Evolutionary conservation across 35 echinoderm and acorn worm species (phyloP), one percentile per base, ranked within the genome.

Genomic region (Apostichopus californicus): DNA sequence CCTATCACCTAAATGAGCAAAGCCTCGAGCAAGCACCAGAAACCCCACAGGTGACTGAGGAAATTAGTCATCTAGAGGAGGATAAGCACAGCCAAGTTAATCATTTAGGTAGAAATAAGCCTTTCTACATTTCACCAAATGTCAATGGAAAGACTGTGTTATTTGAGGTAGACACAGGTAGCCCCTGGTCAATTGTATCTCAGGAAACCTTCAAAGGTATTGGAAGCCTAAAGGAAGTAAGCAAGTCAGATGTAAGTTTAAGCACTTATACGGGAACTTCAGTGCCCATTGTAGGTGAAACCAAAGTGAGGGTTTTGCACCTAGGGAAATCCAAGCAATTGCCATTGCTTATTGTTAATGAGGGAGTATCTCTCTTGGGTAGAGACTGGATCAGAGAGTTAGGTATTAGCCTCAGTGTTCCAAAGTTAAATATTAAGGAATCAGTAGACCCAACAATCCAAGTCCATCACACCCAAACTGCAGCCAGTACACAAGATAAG

Each of bases 151-250:
- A 53, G 53, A 14, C 28, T 78, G 2, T 25, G 24, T 12, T 75
- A 14, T 90, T 90, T 90, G 88, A 90, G 71, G 26, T 90, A 78
- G 88, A 78, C 58, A 90, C 88, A 90, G 88, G 88, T 77, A 90
- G 88, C 88, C 88, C 88, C 66, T 90, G 88, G 88, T 77, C 88
- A 5, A 14, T 54, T n/a, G 78, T 90, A 34, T 90, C 88, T 17
- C 20, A 90, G 12, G 21, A 83, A 13, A 57, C 21, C 14, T 83
- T 56, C 17, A 18, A 83, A 55, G 53, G 52, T 12, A 12, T 83
- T 56, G 34, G 52, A 18, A 56, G 52, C 11, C 58, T 60, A 60
- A 60, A 83, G 80, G 15, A 18, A 56, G 53, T 83, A 57, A 83
- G 56, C 56, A 83, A 83, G 21, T 77, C 88, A 21, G 14, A 77